Evolutionary conservation across 2,113 vertebrate species (phyloP).

Genomic region (Gorsachius goisagi): DNA sequence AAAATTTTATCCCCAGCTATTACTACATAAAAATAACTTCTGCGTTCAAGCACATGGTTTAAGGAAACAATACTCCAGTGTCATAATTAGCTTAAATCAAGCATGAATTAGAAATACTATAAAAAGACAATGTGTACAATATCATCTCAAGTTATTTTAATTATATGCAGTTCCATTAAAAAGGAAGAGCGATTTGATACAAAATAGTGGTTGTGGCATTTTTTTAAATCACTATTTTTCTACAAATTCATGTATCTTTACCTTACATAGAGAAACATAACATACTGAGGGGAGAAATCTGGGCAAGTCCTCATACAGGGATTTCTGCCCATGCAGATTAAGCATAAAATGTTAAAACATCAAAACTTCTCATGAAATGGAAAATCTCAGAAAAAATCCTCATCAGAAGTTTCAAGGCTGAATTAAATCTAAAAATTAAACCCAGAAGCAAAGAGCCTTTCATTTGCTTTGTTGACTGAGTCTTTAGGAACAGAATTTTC

Average conservation of each 20-base stretch:
- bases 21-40: slow-evolving; percentile 39
- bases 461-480: background rate
- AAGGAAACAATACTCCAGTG: slow-evolving; percentile 32
- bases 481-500: background rate
- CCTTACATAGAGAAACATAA: background rate
- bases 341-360: background rate
- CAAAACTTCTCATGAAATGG: background rate
- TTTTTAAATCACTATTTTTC: background rate
- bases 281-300: background rate
- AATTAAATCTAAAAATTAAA: background rate
- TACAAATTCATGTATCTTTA: background rate
- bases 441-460: background rate
- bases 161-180: background rate
- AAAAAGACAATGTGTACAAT: slow-evolving; percentile 7
- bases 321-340: background rate
- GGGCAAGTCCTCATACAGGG: background rate
- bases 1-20: slow-evolving; percentile 52
- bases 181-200: background rate
- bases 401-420: fast-evolving
- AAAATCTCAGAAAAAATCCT: background rate
- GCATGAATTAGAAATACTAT: slow-evolving; percentile 2
- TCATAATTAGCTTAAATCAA: slow-evolving; percentile 30
- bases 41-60: background rate
- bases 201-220: background rate
- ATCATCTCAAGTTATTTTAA: background rate